Conservation (phyloP, 1,140 invertebrate species). For the Nylanderia fulva region DNA sequence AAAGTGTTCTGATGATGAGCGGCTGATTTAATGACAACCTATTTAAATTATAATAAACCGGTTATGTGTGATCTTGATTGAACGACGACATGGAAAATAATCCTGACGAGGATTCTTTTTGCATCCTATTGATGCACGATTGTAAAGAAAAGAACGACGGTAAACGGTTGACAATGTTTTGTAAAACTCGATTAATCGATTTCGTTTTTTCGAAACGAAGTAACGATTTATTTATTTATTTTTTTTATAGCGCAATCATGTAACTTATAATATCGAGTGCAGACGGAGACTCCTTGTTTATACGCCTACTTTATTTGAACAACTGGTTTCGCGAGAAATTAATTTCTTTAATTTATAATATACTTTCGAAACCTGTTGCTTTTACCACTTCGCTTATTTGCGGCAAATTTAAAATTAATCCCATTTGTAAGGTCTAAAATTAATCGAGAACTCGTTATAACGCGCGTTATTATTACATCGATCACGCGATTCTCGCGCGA, state of each 20-base stretch:
- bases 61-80: conserved; percentile 32
- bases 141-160: neutral
- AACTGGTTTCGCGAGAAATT: conserved; percentile 49
- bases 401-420: conserved; percentile 40
- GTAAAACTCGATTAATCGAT: conserved; percentile 23
- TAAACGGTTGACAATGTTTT: neutral
- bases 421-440: conserved; percentile 17
- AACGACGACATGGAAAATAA: conserved; percentile 43
- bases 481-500: neutral
- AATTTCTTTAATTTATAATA: conserved; percentile 55
- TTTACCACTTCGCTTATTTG: neutral
- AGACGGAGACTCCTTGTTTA: neutral
- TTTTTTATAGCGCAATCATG: conserved; percentile 14
- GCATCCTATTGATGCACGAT: neutral
- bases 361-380: conserved; percentile 40
- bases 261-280: conserved; percentile 31
- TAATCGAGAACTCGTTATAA: conserved; percentile 27
- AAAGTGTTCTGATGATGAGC: conserved; percentile 55
- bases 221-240: too few species aligned
- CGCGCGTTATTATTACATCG: conserved; percentile 31
- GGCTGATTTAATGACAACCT: conserved; percentile 43
- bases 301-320: conserved; percentile 38
- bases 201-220: conserved; percentile 22
- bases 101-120: conserved; percentile 10
- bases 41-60: conserved; percentile 63